Conservation (phyloP, 2,113 vertebrate species). For the Crocuta crocuta region DNA sequence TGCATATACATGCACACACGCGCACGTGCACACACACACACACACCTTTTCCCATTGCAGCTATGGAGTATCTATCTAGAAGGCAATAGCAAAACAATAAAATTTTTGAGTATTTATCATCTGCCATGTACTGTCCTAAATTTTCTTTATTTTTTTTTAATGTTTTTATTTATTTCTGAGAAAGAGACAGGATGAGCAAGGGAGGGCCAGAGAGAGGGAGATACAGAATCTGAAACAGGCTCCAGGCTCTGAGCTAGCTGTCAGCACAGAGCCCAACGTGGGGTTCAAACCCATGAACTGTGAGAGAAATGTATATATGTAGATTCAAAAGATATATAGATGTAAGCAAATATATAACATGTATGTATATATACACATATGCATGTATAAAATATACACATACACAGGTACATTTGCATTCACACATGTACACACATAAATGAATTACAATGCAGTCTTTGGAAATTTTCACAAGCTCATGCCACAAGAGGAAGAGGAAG, state of each 20-base stretch:
- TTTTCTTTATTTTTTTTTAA: neutral
- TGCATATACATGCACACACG: too few species aligned
- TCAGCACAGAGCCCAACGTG: too few species aligned
- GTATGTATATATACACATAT: neutral
- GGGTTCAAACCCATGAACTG: too few species aligned
- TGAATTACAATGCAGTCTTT: neutral
- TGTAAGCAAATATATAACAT: neutral
- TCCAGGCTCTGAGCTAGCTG: too few species aligned
- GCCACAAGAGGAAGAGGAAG: neutral
- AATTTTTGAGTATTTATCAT: neutral
- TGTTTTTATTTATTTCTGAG: too few species aligned
- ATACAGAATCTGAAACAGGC: too few species aligned
- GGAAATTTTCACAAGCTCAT: neutral
- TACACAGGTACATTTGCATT: neutral
- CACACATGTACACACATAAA: neutral
- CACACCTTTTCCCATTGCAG: neutral
- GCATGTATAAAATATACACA: neutral
- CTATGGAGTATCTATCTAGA: neutral
- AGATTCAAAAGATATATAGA: neutral
- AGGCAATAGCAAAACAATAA: neutral
- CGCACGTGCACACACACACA: too few species aligned
- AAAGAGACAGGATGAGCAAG: too few species aligned
- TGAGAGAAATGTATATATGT: too few species aligned
- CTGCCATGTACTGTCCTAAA: neutral
- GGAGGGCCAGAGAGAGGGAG: too few species aligned